Evolutionary conservation across 2,113 vertebrate species (phyloP).

Genomic region (Anser cygnoides): DNA sequence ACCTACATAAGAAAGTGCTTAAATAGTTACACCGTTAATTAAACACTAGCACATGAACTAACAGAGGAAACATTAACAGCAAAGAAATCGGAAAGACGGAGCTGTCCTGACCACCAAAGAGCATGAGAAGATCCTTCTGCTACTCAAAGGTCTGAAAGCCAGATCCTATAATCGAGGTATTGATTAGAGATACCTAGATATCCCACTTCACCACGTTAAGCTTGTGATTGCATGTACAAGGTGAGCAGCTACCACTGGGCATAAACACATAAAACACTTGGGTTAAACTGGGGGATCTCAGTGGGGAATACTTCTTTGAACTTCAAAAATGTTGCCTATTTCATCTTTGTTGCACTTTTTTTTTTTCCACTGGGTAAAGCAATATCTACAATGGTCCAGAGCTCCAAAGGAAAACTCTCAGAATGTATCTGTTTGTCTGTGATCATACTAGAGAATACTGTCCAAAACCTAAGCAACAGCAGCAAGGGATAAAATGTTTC

Average conservation of each 20-base stretch:
- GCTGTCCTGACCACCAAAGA: neutral
- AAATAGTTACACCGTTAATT: neutral
- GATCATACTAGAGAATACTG: neutral
- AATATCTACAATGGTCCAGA: neutral
- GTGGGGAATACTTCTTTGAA: neutral
- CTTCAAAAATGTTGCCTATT: neutral
- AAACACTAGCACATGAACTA: neutral
- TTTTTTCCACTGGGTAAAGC: neutral
- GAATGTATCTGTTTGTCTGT: neutral
- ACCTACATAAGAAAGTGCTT: neutral
- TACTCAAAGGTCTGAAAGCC: neutral
- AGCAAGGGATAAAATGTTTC: neutral
- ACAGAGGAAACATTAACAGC: neutral
- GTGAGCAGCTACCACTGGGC: neutral
- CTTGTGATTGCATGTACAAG: neutral
- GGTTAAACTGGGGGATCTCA: neutral
- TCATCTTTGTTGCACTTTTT: neutral
- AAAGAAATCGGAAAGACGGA: neutral
- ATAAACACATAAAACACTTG: neutral
- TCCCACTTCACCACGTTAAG: neutral
- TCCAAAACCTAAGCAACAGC: neutral
- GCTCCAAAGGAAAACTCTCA: neutral
- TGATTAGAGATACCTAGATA: neutral
- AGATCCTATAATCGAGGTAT: neutral
- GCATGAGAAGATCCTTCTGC: neutral